These are phyloP conservation scores for Junonia oenone DNA, from an alignment of 2,888 invertebrate species.

Conservation along the genomic window DNA sequence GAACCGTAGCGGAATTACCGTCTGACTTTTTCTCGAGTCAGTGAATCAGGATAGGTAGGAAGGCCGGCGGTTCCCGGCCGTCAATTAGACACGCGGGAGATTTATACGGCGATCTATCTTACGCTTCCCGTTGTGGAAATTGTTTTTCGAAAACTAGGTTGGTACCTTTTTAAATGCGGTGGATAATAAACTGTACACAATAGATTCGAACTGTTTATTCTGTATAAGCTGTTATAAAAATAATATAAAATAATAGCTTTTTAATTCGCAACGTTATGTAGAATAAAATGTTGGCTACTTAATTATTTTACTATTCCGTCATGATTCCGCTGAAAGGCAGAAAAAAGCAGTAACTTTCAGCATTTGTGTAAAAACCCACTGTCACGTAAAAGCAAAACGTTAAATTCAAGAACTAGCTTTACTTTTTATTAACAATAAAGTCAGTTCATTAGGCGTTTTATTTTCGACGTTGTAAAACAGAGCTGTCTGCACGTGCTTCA, in stretches of 20 bases:
- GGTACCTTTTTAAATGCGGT: conserved; percentile 33
- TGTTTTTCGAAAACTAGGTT: conserved; percentile 62
- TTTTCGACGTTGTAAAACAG: conserved; percentile 52
- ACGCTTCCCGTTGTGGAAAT: conserved; percentile 47
- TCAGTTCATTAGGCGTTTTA: conserved; percentile 62
- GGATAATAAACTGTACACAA: conserved; percentile 12
- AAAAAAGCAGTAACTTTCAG: neutral
- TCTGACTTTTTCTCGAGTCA: conserved; percentile 26
- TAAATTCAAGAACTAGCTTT: conserved; percentile 17
- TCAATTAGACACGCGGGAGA: conserved; percentile 72
- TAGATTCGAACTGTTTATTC: neutral
- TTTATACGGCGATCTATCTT: conserved; percentile 73
- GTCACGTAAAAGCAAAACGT: conserved; percentile 7
- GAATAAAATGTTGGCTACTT: no score
- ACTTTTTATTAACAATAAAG: conserved; percentile 62
- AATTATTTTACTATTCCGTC: neutral
- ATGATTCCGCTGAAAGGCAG: neutral
- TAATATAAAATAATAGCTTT: no score
- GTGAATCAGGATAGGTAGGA: conserved; percentile 32
- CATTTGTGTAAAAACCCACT: neutral
- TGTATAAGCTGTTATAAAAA: no score
- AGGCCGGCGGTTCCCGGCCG: conserved; percentile 51
- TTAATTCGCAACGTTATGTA: no score
- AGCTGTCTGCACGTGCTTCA: conserved; percentile 54
- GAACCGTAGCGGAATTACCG: conserved; percentile 20